Conservation (phyloP, 2,888 invertebrate species). For the Agonum fuliginosum region DNA sequence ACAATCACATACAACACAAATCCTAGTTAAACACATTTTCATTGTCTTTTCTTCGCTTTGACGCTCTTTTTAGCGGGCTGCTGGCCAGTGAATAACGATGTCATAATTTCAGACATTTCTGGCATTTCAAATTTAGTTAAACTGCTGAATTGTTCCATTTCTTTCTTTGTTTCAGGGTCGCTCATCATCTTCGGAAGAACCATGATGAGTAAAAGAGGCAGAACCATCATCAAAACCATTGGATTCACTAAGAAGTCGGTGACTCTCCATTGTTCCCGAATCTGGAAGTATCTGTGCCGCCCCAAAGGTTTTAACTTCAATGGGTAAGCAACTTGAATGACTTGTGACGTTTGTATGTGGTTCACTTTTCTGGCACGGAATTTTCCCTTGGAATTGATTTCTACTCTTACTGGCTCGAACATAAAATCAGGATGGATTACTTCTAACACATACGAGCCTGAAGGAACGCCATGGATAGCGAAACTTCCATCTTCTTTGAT, state of each 20-base stretch:
- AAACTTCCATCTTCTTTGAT: constrained; percentile 95
- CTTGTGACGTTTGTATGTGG: constrained; percentile 92
- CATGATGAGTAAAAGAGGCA: constrained; percentile 93
- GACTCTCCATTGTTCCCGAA: constrained; percentile 96
- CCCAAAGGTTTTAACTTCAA: constrained; percentile 90
- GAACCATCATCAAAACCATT: constrained; percentile 98
- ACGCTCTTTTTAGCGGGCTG: constrained; percentile 68
- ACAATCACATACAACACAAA: constrained; percentile 33
- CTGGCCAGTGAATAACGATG: constrained; percentile 88
- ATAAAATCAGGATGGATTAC: constrained; percentile 91
- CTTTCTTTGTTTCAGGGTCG: constrained; percentile 97
- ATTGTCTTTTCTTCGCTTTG: constrained; percentile 67
- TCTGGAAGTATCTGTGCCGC: constrained; percentile 91
- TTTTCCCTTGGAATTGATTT: constrained; percentile 98
- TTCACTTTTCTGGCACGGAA: constrained; percentile 96
- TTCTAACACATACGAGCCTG: constrained; percentile 96
- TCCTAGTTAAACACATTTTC: constrained; percentile 12
- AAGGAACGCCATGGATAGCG: constrained; percentile 88
- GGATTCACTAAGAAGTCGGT: constrained; percentile 98
- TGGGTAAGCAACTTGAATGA: constrained; percentile 94
- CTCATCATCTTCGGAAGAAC: constrained; percentile 97
- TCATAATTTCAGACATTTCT: constrained; percentile 96
- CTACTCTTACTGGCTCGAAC: constrained; percentile 96
- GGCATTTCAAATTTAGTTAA: constrained; percentile 91
- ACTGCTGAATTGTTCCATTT: constrained; percentile 92